These are phyloP conservation scores for Spisula subtruncata DNA, from an alignment of 2,888 invertebrate genomes.

Conservation along the genomic window DNA sequence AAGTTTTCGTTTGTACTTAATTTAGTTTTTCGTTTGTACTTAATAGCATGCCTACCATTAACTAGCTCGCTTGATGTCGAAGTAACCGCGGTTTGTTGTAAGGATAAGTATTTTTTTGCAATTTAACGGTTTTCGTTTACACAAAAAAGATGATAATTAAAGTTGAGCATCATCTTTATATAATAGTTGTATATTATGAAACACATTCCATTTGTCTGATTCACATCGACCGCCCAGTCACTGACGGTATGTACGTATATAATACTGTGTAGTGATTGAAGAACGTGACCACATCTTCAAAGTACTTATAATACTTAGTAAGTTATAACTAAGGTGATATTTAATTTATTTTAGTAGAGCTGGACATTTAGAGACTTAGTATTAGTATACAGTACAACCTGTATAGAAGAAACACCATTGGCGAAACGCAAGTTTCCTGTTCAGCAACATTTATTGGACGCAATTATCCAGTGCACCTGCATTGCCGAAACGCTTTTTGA, in stretches of 20 bases:
- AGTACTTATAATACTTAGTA: not conserved
- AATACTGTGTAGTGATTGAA: not conserved
- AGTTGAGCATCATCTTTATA: slow-evolving; percentile 15
- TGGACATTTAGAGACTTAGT: too few species aligned
- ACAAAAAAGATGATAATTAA: slow-evolving; percentile 21
- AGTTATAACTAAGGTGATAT: not conserved
- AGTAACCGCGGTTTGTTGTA: not conserved
- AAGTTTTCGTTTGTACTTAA: not conserved
- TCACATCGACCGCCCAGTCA: slow-evolving; percentile 19
- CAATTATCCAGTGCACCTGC: too few species aligned
- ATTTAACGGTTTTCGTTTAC: slow-evolving; percentile 21
- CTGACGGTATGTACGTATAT: not conserved
- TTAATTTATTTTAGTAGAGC: not conserved
- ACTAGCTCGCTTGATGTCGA: not conserved
- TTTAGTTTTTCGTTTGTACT: not conserved
- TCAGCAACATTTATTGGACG: too few species aligned
- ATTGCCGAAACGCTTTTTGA: too few species aligned
- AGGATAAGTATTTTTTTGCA: not conserved
- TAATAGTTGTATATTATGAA: slow-evolving; percentile 26
- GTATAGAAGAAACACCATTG: too few species aligned
- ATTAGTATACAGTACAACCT: too few species aligned
- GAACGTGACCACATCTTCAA: not conserved
- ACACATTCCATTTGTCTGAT: slow-evolving; percentile 30
- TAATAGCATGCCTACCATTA: not conserved
- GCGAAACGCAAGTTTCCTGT: too few species aligned